Evolutionary conservation across 2,888 invertebrate species (phyloP), one percentile per base, ranked within the genome.

Genomic region (Yponomeuta malinellus): DNA sequence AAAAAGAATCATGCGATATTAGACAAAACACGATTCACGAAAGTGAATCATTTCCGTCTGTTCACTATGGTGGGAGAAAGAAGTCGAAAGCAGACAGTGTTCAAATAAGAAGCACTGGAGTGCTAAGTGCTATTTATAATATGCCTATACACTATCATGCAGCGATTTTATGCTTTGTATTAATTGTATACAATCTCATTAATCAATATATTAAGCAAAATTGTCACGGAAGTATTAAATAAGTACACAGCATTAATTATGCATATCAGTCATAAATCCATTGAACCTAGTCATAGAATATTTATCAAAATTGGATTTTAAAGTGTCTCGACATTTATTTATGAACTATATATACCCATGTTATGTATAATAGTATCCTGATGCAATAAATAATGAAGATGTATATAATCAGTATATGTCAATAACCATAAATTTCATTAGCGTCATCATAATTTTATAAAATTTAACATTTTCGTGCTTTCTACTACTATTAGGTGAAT

Each of bases 101-200:
- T 79, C 79, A 79, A 76, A 81, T 78, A 73, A 84, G 81, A 77
- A 81, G 77, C 67, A 78, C 76, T 71, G 86, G 90, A 81, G 79
- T 91, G 74, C 77, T 88, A 73, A 82, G 81, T 75, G 82, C 82
- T 80, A 84, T 93, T 78, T 89, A 84, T 81, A 90, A 89, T 76
- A 87, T 92, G 89, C 93, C 92, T 74, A 84, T 89, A 81, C 93
- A 93, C 83, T 93, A 93, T 83, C 92, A 92, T 78, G 92, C 93
- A 77, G 87, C 87, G 74, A 88, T 93, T 78, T 75, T 93, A 78
- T 93, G 93, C 86, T 85, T 91, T 78, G 79, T 92, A 77, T 86
- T 93, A 83, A 90, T 93, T 86, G 84, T 91, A 85, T 93, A 92
- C 86, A 93, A 93, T 83, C 85, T 93, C 78, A 79, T 89, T 77